Percentiles rank a stretch among this genome's conserved stretches.
phyloP scores from a whole-genome alignment of 2,888 invertebrate species.

The Hirtodrosophila trivittata region DNA sequence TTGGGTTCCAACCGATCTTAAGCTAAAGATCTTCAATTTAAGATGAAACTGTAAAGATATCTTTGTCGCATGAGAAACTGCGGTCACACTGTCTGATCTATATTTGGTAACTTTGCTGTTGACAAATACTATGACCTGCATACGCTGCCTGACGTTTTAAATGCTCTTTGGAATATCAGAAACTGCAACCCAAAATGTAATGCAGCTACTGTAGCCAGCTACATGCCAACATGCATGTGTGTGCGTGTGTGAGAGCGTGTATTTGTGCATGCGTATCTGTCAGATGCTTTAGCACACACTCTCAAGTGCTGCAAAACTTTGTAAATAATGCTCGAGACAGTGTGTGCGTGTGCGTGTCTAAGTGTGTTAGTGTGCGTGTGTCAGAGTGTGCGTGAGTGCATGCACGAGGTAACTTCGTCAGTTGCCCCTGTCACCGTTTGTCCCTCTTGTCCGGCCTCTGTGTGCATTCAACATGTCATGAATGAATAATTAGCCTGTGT shows the following conservation, averaged over 20 bases:
- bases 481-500: slow-evolving; percentile 75
- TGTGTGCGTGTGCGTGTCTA: slow-evolving; percentile 8
- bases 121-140: slow-evolving; percentile 42
- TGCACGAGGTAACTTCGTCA: slow-evolving; percentile 37
- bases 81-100: slow-evolving; percentile 2
- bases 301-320: slow-evolving; percentile 61
- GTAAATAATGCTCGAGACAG: slow-evolving; percentile 59
- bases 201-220: slow-evolving; percentile 32
- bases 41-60: too few relatives aligned
- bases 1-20: too few relatives aligned
- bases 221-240: neutral
- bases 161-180: neutral
- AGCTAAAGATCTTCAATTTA: too few relatives aligned
- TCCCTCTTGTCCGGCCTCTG: slow-evolving; percentile 29
- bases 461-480: slow-evolving; percentile 79
- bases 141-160: slow-evolving; percentile 29
- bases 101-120: neutral
- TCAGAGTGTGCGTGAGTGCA: slow-evolving; percentile 32
- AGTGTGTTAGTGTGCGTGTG: slow-evolving; percentile 15
- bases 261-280: slow-evolving; percentile 62
- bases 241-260: slow-evolving; percentile 27
- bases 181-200: slow-evolving; percentile 6
- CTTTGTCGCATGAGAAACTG: too few relatives aligned
- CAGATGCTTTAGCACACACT: slow-evolving; percentile 68
- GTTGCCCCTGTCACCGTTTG: slow-evolving; percentile 5